Base-by-base conservation (phyloP, 1,140 invertebrate species). In the Aphelinus atriplicis region DNA sequence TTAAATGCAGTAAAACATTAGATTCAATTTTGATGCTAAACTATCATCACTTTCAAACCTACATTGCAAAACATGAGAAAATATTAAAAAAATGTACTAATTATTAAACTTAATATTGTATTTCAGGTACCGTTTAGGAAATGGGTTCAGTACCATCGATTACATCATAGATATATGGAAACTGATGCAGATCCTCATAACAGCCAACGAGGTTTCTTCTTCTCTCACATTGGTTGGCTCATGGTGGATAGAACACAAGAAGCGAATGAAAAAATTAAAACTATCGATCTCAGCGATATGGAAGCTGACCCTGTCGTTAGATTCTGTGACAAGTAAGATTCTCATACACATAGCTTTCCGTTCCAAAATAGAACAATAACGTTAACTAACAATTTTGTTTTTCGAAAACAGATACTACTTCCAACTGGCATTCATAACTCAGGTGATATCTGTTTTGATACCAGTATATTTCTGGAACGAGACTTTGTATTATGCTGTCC, bases 381-480 rank as follows among this genome's bases (percentile, higher is more conserved):
- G 26, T 26, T 26, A 26, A 26, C 26, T 26, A 26, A 53, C 9
- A 53, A 53, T 53, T 53, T 53, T 9, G 9, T 53, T 53, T 53
- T 50, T 51, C 51, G 51, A 53, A 10, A 7, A 26, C 62, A 93
- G 95, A 81, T 91, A 91, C 60, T 93, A 96, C 86, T 89, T 95
- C 62, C 92, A 92, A 4, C 86, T 96, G 79, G 87, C 93, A 0
- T 72, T 96, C 1, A 86, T 94, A 61, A 94, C 94, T 75, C 93
- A 98, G 65, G 81, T 92, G 1, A 60, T 98, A 6, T 97, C 97
- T 1, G 93, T 96, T 0, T 42, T 86, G 1, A 81, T 97, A 71
- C 96, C 97, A 0, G 92, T 91, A 73, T 93, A 94, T 81, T 92
- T 92, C 74, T 98, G 96, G 96, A 89, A 92, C 56, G 97, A 99